Base-by-base conservation (phyloP, 1,140 invertebrate species). In the Drosophila lowei region DNA sequence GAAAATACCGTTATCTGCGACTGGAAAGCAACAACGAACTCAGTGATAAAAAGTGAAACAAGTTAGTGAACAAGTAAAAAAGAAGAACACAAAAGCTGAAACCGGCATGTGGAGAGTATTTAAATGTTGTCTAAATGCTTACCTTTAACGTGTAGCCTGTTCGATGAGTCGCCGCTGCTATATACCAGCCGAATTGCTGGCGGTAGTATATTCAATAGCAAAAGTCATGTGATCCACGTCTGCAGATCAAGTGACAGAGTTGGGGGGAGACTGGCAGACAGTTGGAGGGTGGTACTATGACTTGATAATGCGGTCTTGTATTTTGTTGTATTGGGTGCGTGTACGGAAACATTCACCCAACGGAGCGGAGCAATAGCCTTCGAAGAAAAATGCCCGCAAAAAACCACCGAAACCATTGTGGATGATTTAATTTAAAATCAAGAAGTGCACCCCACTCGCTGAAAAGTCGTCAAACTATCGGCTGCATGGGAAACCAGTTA, bases 401-500 rank as follows among this genome's bases (percentile, higher is more conserved):
- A 8, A 30, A 42, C 38, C 46, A 34, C 38, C 47, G 30, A 30
- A 49, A 25, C 58, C 48, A 34, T 48, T 42, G 7, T 4, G 43
- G 49, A 56, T 63, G 60, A 66, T 66, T 66, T 53, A 23, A 65
- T 72, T 72, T 52, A 55, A 58, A 63, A 62, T 47, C 60, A 54
- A 72, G 50, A 77, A 66, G 58, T 60, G n/a, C 46, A 71, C 34
- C 16, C 28, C 23, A 54, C 41, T 59, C 21, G 49, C 49, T 41
- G 9, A 56, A 78, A 74, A 74, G 79, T 81, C 79, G 65, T 78
- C 60, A 81, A 83, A 78, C 79, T 78, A 43, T 43, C 6, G 15
- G 43, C 41, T 76, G 41, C 53, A 58, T 41, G 46, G 47, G 28
- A 15, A 83, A 78, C 79, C 63, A 59, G 70, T 81, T 72, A 44